phyloP scores from a whole-genome alignment of 1,140 invertebrate species.

The Platyscapa corneri region DNA sequence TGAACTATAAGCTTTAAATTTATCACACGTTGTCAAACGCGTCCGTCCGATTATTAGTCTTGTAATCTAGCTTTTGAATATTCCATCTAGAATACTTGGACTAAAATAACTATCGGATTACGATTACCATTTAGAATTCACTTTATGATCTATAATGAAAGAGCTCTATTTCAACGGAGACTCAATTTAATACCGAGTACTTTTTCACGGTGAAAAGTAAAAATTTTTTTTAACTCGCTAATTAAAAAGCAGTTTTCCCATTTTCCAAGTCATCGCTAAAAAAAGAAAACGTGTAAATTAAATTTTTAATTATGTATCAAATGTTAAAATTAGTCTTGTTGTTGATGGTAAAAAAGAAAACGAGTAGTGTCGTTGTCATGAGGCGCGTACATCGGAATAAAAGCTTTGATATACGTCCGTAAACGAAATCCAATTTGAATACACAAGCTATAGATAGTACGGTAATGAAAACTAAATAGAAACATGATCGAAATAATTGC shows the following conservation, averaged over 20 bases:
- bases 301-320: not conserved
- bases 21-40: not conserved
- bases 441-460: not conserved
- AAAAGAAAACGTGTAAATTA: not conserved
- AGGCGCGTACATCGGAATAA: not conserved
- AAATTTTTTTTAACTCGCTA: not conserved
- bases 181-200: not conserved
- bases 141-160: not conserved
- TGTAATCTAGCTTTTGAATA: not conserved
- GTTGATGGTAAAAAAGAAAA: not conserved
- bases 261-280: not conserved
- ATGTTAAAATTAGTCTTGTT: not conserved
- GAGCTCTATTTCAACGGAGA: not conserved
- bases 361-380: not conserved
- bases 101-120: not conserved
- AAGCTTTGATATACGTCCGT: not conserved
- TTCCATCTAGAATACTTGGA: not conserved
- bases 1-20: too few relatives aligned
- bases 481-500: not conserved
- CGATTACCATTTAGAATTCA: not conserved
- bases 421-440: conserved; percentile 1
- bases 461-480: conserved; percentile 7
- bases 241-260: not conserved
- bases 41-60: not conserved
- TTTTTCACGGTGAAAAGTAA: not conserved